Conservation (phyloP, 2,888 invertebrate species). For the Siphlonurus alternatus region DNA sequence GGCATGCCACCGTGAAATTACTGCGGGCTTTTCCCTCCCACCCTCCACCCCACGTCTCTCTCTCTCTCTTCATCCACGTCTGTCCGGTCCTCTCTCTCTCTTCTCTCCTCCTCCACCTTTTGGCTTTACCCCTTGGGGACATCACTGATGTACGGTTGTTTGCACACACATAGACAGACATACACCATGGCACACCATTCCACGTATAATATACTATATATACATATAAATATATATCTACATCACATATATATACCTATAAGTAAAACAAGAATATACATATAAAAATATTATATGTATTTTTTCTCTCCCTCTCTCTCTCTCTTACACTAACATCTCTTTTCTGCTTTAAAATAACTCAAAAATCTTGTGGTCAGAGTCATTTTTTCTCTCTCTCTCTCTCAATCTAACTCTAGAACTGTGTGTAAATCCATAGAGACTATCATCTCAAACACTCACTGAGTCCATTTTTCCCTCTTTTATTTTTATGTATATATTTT, state of each 20-base stretch:
- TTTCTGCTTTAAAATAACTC: not conserved
- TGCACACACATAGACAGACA: too few relatives aligned
- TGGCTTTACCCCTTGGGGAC: not conserved
- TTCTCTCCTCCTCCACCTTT: too few relatives aligned
- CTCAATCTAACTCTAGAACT: not conserved
- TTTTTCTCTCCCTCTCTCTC: too few relatives aligned
- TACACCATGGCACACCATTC: too few relatives aligned
- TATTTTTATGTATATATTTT: too few relatives aligned
- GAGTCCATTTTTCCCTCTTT: too few relatives aligned
- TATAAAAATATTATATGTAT: too few relatives aligned
- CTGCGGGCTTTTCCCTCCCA: not conserved
- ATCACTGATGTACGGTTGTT: not conserved
- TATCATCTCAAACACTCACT: not conserved
- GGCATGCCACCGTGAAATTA: constrained; percentile 2
- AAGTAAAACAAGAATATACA: not conserved
- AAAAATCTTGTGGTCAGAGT: not conserved
- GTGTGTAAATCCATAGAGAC: not conserved
- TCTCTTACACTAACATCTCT: not conserved
- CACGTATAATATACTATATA: too few relatives aligned
- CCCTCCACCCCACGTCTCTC: not conserved
- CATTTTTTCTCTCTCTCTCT: not conserved
- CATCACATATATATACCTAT: too few relatives aligned
- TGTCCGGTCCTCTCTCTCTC: too few relatives aligned
- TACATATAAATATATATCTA: too few relatives aligned
- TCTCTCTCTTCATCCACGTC: too few relatives aligned